A percentile compares a stretch with the other conserved stretches of the same genome.
Conservation (phyloP, 2,888 invertebrate genomes). For the Pharmacophagus antenor region DNA sequence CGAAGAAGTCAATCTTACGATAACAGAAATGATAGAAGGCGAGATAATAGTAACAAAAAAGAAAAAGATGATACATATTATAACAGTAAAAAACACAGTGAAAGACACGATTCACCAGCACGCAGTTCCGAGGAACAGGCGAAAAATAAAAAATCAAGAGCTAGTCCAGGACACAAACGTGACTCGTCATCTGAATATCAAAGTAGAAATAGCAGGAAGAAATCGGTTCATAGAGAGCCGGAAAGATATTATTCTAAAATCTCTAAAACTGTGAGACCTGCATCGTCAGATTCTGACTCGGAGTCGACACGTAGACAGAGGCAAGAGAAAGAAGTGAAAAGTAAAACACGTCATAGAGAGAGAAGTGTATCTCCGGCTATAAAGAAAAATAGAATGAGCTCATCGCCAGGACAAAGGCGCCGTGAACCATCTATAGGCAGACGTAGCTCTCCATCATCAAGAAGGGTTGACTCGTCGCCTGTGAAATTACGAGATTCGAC, state of each 20-base stretch:
- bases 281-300: slow-evolving; percentile 58
- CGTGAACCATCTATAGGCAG: slow-evolving; percentile 23
- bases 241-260: slow-evolving; percentile 55
- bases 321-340: slow-evolving; percentile 19
- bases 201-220: slow-evolving; percentile 49
- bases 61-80: slow-evolving; percentile 47
- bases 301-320: slow-evolving; percentile 50
- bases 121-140: slow-evolving; percentile 43
- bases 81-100: slow-evolving; percentile 44
- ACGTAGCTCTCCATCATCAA: slow-evolving; percentile 19
- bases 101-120: slow-evolving; percentile 35
- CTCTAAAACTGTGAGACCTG: slow-evolving; percentile 39
- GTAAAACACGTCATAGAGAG: slow-evolving; percentile 44
- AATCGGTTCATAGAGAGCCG: slow-evolving; percentile 48
- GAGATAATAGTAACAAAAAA: slow-evolving; percentile 44
- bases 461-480: slow-evolving; percentile 23
- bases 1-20: slow-evolving; percentile 49
- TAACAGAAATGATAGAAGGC: slow-evolving; percentile 42
- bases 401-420: slow-evolving; percentile 40
- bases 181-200: slow-evolving; percentile 55
- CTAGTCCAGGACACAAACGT: slow-evolving; percentile 50
- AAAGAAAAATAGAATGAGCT: slow-evolving; percentile 48
- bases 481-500: slow-evolving; percentile 8
- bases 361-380: slow-evolving; percentile 42
- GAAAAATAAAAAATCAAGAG: slow-evolving; percentile 49